Evolutionary conservation across 1,140 invertebrate genomes (phyloP).

Genomic region (Papilio aristodemus): DNA sequence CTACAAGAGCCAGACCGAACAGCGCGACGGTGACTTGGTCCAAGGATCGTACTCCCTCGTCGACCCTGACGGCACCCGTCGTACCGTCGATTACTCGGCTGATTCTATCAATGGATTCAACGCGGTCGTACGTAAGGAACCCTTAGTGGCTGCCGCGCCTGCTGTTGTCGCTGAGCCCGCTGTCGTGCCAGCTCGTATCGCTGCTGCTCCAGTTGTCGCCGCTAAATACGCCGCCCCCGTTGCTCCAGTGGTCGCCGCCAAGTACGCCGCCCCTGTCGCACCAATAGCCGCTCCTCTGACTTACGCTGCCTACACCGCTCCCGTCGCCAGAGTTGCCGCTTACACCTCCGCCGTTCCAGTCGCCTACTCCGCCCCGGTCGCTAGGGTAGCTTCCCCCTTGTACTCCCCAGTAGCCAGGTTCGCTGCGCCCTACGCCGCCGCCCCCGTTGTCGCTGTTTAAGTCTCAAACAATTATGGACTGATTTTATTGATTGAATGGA

Average conservation of each 20-base stretch:
- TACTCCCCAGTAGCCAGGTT: slow-evolving; percentile 46
- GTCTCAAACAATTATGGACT: slow-evolving; percentile 32
- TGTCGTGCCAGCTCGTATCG: slow-evolving; percentile 46
- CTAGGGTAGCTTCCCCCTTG: slow-evolving; percentile 38
- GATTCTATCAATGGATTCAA: slow-evolving; percentile 80
- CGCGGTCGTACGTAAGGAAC: slow-evolving; percentile 76
- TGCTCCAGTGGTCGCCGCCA: slow-evolving; percentile 45
- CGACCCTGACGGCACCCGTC: slow-evolving; percentile 84
- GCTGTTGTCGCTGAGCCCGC: slow-evolving; percentile 57
- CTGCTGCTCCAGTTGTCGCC: slow-evolving; percentile 38
- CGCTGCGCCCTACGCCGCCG: slow-evolving; percentile 46
- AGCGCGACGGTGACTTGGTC: slow-evolving; percentile 82
- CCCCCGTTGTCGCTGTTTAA: slow-evolving; percentile 59
- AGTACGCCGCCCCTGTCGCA: slow-evolving; percentile 48
- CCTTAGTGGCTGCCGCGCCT: slow-evolving; percentile 60
- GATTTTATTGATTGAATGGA: slow-evolving; percentile 45
- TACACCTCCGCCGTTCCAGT: slow-evolving; percentile 45
- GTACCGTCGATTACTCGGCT: slow-evolving; percentile 84
- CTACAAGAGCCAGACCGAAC: slow-evolving; percentile 75
- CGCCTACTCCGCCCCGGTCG: slow-evolving; percentile 46
- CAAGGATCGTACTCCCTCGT: slow-evolving; percentile 83
- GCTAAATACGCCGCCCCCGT: slow-evolving; percentile 38
- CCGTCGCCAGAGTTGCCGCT: slow-evolving; percentile 44
- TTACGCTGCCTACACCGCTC: slow-evolving; percentile 48
- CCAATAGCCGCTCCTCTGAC: slow-evolving; percentile 40